phyloP scores from a whole-genome alignment of 2,888 invertebrate species.

The Tanypteryx hageni region DNA sequence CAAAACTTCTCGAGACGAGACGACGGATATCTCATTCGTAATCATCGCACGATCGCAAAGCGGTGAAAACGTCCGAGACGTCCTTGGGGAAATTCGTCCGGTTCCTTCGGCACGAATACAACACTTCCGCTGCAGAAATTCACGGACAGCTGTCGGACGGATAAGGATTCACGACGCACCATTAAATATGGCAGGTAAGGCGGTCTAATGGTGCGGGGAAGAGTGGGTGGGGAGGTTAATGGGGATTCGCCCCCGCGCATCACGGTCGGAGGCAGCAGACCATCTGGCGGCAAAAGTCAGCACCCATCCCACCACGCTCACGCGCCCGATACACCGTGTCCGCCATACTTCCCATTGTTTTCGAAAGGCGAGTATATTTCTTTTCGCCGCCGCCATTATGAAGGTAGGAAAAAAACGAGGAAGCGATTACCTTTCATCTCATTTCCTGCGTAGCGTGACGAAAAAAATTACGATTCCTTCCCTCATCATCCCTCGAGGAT shows the following conservation, averaged over 20 bases:
- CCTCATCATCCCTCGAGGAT: neutral
- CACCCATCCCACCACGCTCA: neutral
- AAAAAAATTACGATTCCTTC: neutral
- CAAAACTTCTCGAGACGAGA: neutral
- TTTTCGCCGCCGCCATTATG: neutral
- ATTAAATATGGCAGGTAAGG: neutral
- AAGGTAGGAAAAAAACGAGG: neutral
- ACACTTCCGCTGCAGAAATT: slow-evolving; percentile 1
- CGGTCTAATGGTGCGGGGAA: neutral
- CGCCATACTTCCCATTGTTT: neutral
- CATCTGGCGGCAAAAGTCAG: neutral
- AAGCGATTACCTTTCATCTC: neutral
- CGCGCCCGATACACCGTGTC: neutral
- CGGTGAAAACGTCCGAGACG: neutral
- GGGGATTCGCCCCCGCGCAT: neutral
- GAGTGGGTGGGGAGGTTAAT: neutral
- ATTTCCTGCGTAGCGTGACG: neutral
- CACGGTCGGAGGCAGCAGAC: neutral
- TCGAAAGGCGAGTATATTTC: no score
- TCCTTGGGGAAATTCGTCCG: neutral
- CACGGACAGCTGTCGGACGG: slow-evolving; percentile 22
- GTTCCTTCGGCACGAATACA: neutral
- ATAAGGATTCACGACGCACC: neutral
- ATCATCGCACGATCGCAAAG: neutral
- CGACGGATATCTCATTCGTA: neutral